A percentile compares a stretch with the other conserved stretches of the same genome.
Evolutionary conservation across 2,888 invertebrate genomes (phyloP).

Genomic region (Cataglyphis altisquamis): DNA sequence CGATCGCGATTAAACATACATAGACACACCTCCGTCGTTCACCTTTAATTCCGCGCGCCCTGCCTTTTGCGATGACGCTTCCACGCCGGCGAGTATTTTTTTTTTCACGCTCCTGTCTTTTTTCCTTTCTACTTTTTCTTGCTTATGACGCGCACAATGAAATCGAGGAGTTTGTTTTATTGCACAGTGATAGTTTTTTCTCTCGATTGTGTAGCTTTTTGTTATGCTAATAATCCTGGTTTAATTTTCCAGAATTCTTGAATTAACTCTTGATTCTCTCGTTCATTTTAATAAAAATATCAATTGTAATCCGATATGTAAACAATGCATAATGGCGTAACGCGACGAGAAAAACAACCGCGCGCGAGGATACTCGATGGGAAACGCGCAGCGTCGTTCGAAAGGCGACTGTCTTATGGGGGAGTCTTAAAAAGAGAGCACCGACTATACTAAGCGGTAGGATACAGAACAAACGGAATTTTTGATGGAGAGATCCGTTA

Average conservation of each 20-base stretch:
- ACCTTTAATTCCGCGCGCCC: conserved; percentile 80
- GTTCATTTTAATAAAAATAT: not conserved
- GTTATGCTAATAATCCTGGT: not conserved
- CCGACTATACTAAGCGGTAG: conserved; percentile 33
- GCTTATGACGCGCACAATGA: not conserved
- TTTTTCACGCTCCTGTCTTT: conserved; percentile 2
- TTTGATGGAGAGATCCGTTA: conserved; percentile 81
- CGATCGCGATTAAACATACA: conserved; percentile 85
- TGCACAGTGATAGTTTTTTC: not conserved
- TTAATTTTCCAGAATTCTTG: not conserved
- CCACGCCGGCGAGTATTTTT: conserved; percentile 63
- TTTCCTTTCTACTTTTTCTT: conserved; percentile 7
- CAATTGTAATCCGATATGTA: not conserved
- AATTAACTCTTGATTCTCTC: not conserved
- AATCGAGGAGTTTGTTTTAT: not conserved
- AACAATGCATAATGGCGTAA: not conserved
- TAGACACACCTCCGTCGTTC: conserved; percentile 81
- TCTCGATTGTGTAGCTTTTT: not conserved
- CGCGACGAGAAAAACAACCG: not conserved
- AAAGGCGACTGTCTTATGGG: conserved; percentile 12
- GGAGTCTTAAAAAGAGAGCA: conserved; percentile 29
- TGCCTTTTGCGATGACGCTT: conserved; percentile 68
- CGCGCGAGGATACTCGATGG: not conserved
- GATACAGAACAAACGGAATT: conserved; percentile 81
- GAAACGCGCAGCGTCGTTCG: conserved; percentile 24